These are phyloP conservation scores for Drepana falcataria DNA, from an alignment of 2,888 invertebrate species.

Conservation along the genomic window DNA sequence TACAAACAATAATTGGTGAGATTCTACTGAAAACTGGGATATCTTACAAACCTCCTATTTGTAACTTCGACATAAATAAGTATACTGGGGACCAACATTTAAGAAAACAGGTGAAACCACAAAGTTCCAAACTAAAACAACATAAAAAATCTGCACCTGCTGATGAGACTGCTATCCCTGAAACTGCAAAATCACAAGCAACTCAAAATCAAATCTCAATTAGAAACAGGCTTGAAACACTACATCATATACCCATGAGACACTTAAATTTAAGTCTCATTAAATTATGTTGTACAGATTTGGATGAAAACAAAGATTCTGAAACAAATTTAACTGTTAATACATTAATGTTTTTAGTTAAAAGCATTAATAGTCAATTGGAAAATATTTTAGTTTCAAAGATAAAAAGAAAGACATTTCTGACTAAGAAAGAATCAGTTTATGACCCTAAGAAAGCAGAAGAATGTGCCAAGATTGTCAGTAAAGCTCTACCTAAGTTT, in stretches of 20 bases:
- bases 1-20: conserved; percentile 50
- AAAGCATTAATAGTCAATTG: conserved; percentile 44
- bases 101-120: conserved; percentile 32
- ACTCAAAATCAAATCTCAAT: conserved; percentile 42
- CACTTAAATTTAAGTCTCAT: conserved; percentile 50
- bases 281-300: conserved; percentile 46
- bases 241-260: conserved; percentile 48
- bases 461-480: conserved; percentile 47
- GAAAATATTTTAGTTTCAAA: conserved; percentile 53
- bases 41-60: conserved; percentile 56
- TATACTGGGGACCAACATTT: conserved; percentile 40
- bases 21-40: conserved; percentile 50
- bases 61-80: conserved; percentile 42
- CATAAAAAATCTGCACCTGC: conserved; percentile 33
- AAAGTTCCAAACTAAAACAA: conserved; percentile 37
- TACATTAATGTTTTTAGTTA: conserved; percentile 50
- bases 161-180: conserved; percentile 54
- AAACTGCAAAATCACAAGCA: conserved; percentile 51
- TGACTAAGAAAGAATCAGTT: conserved; percentile 44
- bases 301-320: conserved; percentile 36
- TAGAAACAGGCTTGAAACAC: conserved; percentile 43
- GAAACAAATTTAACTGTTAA: conserved; percentile 45
- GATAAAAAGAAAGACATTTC: conserved; percentile 57
- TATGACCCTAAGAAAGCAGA: conserved; percentile 56
- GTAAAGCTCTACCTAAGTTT: conserved; percentile 49